Percentiles rank a stretch among this genome's conserved stretches.
Conservation (phyloP, 2,888 invertebrate species). For the Hybos culiciformis region DNA sequence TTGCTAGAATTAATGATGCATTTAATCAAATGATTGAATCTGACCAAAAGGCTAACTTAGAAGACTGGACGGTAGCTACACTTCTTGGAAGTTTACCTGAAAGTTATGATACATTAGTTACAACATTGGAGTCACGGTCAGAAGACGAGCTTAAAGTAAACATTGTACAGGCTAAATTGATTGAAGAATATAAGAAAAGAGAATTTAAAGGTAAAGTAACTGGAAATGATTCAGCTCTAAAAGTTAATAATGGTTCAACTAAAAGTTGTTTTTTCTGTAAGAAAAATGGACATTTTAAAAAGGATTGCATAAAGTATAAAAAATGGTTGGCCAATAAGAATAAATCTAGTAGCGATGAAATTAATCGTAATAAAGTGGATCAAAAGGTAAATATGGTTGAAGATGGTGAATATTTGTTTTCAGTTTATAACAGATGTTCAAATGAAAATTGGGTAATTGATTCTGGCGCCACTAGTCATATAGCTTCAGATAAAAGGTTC, state of each 20-base stretch:
- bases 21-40: neutral
- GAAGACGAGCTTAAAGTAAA: neutral
- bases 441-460: too few species aligned
- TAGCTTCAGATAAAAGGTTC: too few species aligned
- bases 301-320: too few species aligned
- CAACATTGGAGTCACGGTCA: neutral
- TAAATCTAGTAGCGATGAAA: too few species aligned
- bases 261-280: neutral
- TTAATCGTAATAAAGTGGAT: too few species aligned
- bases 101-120: neutral
- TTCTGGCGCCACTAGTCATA: too few species aligned
- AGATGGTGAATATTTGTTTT: too few species aligned
- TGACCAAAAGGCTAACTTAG: neutral
- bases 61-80: neutral
- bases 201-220: neutral
- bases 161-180: neutral
- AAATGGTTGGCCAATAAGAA: too few species aligned
- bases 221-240: too few species aligned
- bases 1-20: neutral
- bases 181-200: neutral
- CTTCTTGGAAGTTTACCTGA: neutral
- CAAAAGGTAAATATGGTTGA: too few species aligned
- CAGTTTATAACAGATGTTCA: too few species aligned
- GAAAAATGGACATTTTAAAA: neutral
- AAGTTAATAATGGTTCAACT: too few species aligned